Evolutionary conservation across 2,888 invertebrate genomes (phyloP), one percentile per base, ranked within the genome.

Genomic region (Eilema caniola): DNA sequence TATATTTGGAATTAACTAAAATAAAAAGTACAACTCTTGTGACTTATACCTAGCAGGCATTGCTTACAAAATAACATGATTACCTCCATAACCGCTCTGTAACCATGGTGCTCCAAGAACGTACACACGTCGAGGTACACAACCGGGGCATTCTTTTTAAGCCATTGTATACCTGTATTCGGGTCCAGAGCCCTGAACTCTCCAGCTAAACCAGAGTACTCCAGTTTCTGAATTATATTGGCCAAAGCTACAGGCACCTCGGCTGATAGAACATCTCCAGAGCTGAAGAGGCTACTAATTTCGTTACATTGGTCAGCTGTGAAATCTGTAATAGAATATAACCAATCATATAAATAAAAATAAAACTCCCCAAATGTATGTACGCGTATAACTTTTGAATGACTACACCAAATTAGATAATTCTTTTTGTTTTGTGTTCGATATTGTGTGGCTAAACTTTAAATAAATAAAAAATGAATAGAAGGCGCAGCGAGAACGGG

Each of bases 251-350:
- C 88, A 0, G 97, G 97, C 12, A 98, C 96, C 85, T 98, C 97
- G 0, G 97, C 98, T 24, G 98, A 98, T 66, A 97, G 94, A 0
- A 97, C 97, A 75, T 97, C 96, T 0, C 97, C 97, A 0, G 97
- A 96, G 16, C 97, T 96, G 56, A 98, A 92, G 28, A 98, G 88
- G 33, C 95, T 84, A 0, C 97, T 96, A 62, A 98, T 96, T 88
- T 98, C 98, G 56, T 96, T 95, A 81, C 96, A 96, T 77, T 97
- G 96, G 23, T 97, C 97, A 0, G 93, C 88, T 1, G 95, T 96
- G 83, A 97, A 96, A 56, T 96, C 97, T 96, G n/a, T 11, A 57
- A 85, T 60, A 90, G 28, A 53, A n/a, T 28, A n/a, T n/a, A 20
- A 11, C 8, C 8, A 7, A 33, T 33, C 31, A 28, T 20, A 23